Percentiles rank a stretch among this genome's conserved stretches.
Evolutionary conservation across 1,140 invertebrate species (phyloP).

Genomic region (Vanessa atalanta): DNA sequence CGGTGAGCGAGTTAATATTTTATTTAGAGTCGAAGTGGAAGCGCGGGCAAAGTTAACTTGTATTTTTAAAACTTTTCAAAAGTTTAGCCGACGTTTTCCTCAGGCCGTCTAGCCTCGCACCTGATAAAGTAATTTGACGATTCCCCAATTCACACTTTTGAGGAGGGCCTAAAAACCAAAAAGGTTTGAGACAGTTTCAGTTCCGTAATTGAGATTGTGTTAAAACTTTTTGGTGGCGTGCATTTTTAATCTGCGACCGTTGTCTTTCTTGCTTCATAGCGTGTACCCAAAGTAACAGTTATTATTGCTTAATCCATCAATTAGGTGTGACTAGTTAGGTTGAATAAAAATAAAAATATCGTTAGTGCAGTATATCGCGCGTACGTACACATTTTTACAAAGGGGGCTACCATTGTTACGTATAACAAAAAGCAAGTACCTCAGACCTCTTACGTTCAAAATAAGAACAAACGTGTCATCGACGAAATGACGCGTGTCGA

Average conservation of each 20-base stretch:
- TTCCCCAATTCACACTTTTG: conserved; percentile 75
- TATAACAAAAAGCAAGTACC: conserved; percentile 67
- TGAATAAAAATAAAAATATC: conserved; percentile 9
- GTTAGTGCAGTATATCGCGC: not conserved
- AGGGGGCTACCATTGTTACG: conserved; percentile 58
- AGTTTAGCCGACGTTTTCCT: conserved; percentile 57
- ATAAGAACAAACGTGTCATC: conserved; percentile 80
- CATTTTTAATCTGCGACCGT: conserved; percentile 56
- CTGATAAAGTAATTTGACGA: conserved; percentile 76
- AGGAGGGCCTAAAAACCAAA: conserved; percentile 72
- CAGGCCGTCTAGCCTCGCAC: conserved; percentile 58
- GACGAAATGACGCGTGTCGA: conserved; percentile 79
- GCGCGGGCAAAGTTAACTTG: conserved; percentile 68
- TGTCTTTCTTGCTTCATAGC: conserved; percentile 24
- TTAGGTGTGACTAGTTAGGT: not conserved
- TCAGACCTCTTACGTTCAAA: conserved; percentile 72
- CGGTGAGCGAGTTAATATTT: conserved; percentile 64
- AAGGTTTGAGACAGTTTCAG: conserved; percentile 51
- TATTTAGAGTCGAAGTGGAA: conserved; percentile 55
- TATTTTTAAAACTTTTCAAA: conserved; percentile 77
- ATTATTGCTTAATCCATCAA: conserved; percentile 2
- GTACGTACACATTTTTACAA: conserved; percentile 5
- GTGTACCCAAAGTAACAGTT: not conserved
- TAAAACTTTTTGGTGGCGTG: conserved; percentile 52
- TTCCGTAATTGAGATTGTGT: conserved; percentile 63